Conservation (phyloP, 2,113 vertebrate species). For the Neotoma lepida region DNA sequence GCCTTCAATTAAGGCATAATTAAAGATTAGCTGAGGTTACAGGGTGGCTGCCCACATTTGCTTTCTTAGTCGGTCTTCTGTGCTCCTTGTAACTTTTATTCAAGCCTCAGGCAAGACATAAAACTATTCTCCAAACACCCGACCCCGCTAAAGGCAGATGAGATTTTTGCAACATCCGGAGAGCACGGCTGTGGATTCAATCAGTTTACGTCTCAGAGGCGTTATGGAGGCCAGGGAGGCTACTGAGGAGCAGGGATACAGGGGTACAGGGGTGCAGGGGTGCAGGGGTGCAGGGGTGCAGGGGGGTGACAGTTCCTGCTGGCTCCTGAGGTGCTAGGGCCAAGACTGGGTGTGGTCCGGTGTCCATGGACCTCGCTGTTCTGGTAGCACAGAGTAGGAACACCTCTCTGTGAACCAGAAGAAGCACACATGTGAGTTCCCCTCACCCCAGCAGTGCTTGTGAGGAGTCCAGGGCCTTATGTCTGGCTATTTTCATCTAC, state of each 20-base stretch:
- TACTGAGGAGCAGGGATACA: fast-evolving
- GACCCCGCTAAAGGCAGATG: slow-evolving; percentile 54
- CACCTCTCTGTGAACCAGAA: neutral
- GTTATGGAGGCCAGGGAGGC: neutral
- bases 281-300: fast-evolving
- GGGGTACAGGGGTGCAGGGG: no score
- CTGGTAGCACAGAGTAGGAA: neutral
- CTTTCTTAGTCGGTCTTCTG: slow-evolving; percentile 62
- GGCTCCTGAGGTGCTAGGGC: fast-evolving
- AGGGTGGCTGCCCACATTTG: slow-evolving; percentile 69
- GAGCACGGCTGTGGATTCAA: slow-evolving; percentile 33
- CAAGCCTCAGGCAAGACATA: slow-evolving; percentile 70
- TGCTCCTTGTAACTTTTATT: slow-evolving; percentile 72
- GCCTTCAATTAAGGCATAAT: slow-evolving; percentile 72
- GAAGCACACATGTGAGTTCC: neutral
- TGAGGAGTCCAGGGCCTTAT: neutral
- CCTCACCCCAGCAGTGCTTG: neutral
- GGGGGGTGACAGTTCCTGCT: neutral
- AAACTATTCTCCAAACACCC: slow-evolving; percentile 65
- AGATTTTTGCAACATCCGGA: slow-evolving; percentile 49
- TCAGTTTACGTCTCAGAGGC: slow-evolving; percentile 20
- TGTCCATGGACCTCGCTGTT: neutral
- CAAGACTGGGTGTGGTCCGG: neutral
- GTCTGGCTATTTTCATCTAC: neutral
- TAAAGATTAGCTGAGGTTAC: slow-evolving; percentile 75